Percentiles rank a stretch among this genome's conserved stretches.
Evolutionary conservation across 2,888 invertebrate genomes (phyloP).

Genomic region (Metacarcinus magister): DNA sequence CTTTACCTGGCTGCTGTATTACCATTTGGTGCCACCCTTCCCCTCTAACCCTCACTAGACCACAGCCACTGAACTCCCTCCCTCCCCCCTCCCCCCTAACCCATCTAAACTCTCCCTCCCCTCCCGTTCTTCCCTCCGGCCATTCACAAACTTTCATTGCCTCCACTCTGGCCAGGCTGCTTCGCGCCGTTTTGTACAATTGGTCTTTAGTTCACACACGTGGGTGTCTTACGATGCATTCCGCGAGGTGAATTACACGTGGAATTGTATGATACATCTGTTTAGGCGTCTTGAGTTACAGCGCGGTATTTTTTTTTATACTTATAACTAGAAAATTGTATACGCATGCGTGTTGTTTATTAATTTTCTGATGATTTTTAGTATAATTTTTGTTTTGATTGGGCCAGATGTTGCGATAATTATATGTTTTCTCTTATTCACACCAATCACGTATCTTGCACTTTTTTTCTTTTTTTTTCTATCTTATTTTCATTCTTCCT

Average conservation of each 20-base stretch:
- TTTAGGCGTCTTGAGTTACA: neutral
- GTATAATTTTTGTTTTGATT: neutral
- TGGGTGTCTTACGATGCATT: neutral
- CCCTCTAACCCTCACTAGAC: neutral
- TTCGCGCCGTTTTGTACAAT: neutral
- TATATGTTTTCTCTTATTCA: neutral
- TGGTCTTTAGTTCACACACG: neutral
- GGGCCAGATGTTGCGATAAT: neutral
- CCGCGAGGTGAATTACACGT: neutral
- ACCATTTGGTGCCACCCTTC: neutral
- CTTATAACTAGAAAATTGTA: neutral
- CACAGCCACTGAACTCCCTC: neutral
- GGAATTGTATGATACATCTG: neutral
- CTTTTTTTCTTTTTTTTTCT: too few species aligned
- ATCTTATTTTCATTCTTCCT: too few species aligned
- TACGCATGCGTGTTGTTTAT: neutral
- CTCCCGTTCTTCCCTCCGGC: conserved; percentile 10
- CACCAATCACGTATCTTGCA: neutral
- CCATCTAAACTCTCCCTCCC: neutral
- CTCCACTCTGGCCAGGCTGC: neutral
- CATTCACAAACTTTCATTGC: conserved; percentile 26
- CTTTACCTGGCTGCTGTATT: neutral
- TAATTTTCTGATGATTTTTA: neutral
- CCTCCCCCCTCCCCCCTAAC: neutral
- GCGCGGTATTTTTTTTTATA: neutral